phyloP scores from a whole-genome alignment of 1,140 invertebrate genomes.

The Orchesella cincta region DNA sequence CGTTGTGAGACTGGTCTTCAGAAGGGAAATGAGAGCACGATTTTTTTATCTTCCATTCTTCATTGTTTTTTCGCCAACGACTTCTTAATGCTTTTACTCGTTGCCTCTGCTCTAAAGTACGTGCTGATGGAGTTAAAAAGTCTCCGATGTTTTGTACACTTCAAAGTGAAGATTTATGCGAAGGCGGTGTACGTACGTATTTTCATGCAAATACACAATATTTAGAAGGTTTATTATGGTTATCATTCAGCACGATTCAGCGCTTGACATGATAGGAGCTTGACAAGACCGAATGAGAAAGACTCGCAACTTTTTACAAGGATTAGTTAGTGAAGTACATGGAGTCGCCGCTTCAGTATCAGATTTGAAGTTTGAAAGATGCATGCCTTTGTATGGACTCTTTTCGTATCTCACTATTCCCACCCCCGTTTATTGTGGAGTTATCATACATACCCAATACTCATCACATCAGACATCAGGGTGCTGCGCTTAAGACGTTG shows the following conservation, averaged over 20 bases:
- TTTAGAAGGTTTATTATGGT: not conserved
- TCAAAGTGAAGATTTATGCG: slow-evolving; percentile 12
- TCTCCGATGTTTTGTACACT: not conserved
- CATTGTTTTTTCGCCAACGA: slow-evolving; percentile 4
- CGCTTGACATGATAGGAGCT: not conserved
- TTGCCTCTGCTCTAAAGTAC: not conserved
- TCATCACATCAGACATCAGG: too few species aligned
- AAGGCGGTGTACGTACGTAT: not conserved
- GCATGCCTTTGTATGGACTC: too few species aligned
- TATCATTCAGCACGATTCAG: not conserved
- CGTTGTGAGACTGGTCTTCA: not conserved
- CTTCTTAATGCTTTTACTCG: not conserved
- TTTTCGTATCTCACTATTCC: too few species aligned
- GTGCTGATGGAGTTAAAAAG: not conserved
- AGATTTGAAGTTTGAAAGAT: too few species aligned
- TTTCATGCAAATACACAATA: not conserved
- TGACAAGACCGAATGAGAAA: not conserved
- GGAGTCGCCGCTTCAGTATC: too few species aligned
- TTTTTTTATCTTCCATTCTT: slow-evolving; percentile 9
- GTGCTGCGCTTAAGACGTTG: too few species aligned
- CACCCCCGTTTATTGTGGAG: too few species aligned
- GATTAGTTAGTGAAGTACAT: too few species aligned
- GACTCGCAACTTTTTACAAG: too few species aligned
- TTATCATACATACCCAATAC: too few species aligned
- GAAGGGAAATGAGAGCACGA: slow-evolving; percentile 5